A percentile compares a stretch with the other conserved stretches of the same genome.
These are phyloP conservation scores for Enteromius viviparus DNA, from an alignment of 2,797 vertebrate genomes.

Conservation along the genomic window DNA sequence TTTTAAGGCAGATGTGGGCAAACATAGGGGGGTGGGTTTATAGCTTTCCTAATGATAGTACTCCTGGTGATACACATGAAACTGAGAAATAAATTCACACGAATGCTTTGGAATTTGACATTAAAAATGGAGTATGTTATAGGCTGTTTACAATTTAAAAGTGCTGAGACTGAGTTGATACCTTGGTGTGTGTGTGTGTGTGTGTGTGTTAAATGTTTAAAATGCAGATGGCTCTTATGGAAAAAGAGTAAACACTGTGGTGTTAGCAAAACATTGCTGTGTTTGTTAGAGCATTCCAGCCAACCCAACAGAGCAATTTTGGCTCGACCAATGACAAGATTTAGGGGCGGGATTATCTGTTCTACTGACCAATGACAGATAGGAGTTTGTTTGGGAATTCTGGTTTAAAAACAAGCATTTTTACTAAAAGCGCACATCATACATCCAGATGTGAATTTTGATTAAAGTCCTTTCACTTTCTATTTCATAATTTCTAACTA, in stretches of 20 bases:
- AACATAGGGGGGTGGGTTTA: neutral
- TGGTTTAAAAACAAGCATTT: neutral
- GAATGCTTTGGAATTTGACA: neutral
- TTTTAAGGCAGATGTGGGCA: neutral
- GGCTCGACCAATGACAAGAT: neutral
- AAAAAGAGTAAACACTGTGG: neutral
- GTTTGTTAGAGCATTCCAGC: conserved; percentile 1
- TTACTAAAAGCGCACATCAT: neutral
- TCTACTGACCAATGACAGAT: neutral
- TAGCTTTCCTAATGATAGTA: neutral
- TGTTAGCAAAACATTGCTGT: conserved; percentile 11
- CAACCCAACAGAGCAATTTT: neutral
- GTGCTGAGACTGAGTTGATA: neutral
- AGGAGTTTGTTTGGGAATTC: neutral
- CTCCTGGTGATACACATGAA: neutral
- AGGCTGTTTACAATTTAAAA: neutral
- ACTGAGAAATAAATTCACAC: neutral
- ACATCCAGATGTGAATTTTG: neutral
- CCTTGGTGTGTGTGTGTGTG: neutral
- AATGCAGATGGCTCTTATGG: neutral
- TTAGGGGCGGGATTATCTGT: neutral
- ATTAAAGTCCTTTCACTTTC: neutral
- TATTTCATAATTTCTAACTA: neutral
- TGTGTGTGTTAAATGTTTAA: neutral
- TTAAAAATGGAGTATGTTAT: neutral